Evolutionary conservation across 2,113 vertebrate species (phyloP).

Genomic region (Calidris pygmaea): DNA sequence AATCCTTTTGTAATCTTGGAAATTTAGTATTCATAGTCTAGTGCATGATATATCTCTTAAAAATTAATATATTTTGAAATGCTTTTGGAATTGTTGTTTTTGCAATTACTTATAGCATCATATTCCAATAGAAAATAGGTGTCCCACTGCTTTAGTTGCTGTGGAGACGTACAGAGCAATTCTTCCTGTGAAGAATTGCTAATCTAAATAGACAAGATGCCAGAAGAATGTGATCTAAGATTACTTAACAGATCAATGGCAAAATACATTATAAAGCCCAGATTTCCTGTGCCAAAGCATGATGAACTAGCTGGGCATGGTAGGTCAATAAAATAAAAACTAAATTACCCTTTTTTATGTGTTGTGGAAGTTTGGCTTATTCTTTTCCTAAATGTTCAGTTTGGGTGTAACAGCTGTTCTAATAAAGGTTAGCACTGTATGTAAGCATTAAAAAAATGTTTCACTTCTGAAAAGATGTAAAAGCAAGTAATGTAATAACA

Average conservation of each 20-base stretch:
- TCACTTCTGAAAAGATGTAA: neutral
- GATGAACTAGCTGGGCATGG: neutral
- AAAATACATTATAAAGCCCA: neutral
- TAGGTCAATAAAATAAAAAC: neutral
- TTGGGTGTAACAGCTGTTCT: neutral
- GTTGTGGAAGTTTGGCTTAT: neutral
- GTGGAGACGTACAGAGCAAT: neutral
- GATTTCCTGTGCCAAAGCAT: neutral
- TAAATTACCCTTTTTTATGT: neutral
- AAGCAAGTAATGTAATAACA: neutral
- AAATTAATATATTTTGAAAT: neutral
- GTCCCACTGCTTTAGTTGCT: neutral
- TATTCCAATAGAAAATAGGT: neutral
- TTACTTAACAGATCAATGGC: neutral
- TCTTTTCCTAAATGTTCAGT: neutral
- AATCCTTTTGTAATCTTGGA: neutral
- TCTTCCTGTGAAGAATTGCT: neutral
- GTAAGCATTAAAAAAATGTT: neutral
- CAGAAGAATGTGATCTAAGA: neutral
- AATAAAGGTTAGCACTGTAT: neutral
- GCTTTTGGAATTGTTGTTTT: neutral
- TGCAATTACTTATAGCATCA: neutral
- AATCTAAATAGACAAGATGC: neutral
- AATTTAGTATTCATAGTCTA: neutral
- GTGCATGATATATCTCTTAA: neutral